Conservation (phyloP, 2,113 vertebrate genomes). For the Corvus moneduloides region DNA sequence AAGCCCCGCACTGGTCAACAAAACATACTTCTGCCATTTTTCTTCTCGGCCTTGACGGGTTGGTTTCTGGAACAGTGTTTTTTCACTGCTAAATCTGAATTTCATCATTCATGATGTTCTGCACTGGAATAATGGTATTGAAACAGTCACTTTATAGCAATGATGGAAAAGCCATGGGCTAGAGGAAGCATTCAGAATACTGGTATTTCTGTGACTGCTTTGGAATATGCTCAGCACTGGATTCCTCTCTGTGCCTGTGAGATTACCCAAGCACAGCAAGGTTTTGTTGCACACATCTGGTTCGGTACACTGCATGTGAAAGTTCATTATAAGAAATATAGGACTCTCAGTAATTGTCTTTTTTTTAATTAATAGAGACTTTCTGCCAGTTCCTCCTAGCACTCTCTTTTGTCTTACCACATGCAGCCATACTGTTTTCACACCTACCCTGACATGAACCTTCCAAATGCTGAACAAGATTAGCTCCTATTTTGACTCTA, state of each 20-base stretch:
- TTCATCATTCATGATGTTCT: background rate
- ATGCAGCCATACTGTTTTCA: background rate
- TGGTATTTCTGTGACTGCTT: background rate
- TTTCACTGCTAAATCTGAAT: background rate
- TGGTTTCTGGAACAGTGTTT: background rate
- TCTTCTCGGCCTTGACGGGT: background rate
- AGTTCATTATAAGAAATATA: background rate
- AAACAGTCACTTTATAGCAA: background rate
- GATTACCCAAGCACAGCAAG: background rate
- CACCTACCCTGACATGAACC: background rate
- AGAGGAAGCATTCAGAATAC: background rate
- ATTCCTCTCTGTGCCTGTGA: background rate
- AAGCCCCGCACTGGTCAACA: fast-evolving
- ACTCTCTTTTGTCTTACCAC: background rate
- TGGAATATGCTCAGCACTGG: background rate
- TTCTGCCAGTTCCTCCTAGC: background rate
- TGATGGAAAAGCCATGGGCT: background rate
- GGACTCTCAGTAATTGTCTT: background rate
- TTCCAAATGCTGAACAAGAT: background rate
- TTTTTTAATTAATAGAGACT: background rate
- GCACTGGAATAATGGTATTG: background rate
- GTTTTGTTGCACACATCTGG: background rate
- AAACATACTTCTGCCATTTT: background rate
- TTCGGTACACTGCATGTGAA: background rate
- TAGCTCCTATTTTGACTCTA: background rate